Evolutionary conservation across 2,113 vertebrate species (phyloP).

Genomic region (Procapra przewalskii): DNA sequence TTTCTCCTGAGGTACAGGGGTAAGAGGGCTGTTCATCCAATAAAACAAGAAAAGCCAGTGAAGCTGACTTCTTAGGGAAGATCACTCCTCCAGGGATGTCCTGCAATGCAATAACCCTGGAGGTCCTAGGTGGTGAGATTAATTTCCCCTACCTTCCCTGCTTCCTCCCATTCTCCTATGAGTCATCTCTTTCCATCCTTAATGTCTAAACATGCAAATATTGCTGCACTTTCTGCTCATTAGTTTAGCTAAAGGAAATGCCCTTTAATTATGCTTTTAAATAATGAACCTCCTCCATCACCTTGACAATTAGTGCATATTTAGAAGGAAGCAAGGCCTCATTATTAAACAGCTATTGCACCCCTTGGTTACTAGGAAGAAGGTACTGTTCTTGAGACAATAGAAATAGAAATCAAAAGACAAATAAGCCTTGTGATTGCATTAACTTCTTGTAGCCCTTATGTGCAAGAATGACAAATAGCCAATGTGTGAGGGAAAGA

Average conservation of each 20-base stretch:
- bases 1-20: not conserved
- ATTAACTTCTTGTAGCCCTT: not conserved
- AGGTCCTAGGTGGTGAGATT: constrained; percentile 23
- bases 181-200: constrained; percentile 65
- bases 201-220: constrained; percentile 72
- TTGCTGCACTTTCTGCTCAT: constrained; percentile 69
- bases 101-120: not conserved
- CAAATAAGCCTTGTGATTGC: not conserved
- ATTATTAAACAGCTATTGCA: constrained; percentile 41
- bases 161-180: constrained; percentile 17
- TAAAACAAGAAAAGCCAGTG: not conserved
- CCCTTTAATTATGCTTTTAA: constrained; percentile 74
- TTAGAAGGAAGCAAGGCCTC: constrained; percentile 57
- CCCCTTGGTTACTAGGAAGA: constrained; percentile 36
- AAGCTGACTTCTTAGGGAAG: not conserved
- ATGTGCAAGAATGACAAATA: not conserved
- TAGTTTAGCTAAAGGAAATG: constrained; percentile 73
- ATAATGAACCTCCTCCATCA: constrained; percentile 74
- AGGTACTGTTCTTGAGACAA: constrained; percentile 11
- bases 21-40: not conserved
- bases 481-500: not conserved
- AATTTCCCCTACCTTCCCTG: constrained; percentile 24
- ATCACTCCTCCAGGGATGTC: not conserved
- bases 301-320: constrained; percentile 68
- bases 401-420: constrained; percentile 25